Evolutionary conservation across 1,140 invertebrate species (phyloP).

Genomic region (Antheraea mylitta): DNA sequence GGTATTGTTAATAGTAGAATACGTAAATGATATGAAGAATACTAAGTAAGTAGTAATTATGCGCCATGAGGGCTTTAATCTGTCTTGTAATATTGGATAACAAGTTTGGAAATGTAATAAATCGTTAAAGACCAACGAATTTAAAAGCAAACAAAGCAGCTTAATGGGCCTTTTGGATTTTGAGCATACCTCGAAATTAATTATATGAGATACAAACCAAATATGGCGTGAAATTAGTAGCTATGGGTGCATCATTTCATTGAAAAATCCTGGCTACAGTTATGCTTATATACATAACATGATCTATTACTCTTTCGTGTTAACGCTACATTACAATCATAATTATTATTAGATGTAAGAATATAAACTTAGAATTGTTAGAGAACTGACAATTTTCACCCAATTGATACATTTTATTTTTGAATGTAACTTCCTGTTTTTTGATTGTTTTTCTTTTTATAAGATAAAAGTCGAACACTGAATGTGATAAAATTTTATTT

Average conservation of each 20-base stretch:
- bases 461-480: constrained; percentile 62
- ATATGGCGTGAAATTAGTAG: not conserved
- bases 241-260: not conserved
- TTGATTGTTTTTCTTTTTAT: constrained; percentile 35
- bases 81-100: not conserved
- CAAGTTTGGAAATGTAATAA: no score
- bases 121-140: no score
- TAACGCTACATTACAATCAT: not conserved
- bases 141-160: no score
- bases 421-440: not conserved
- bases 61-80: not conserved
- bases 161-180: no score
- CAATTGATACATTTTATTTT: not conserved
- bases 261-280: not conserved
- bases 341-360: not conserved
- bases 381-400: not conserved
- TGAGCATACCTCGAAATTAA: not conserved
- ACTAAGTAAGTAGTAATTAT: constrained; percentile 6
- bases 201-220: no score
- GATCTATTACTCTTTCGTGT: not conserved
- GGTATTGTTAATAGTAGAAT: constrained; percentile 12
- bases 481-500: constrained; percentile 75
- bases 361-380: not conserved
- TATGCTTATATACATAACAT: not conserved
- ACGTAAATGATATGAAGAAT: constrained; percentile 8